Base-by-base conservation (phyloP, 2,888 invertebrate genomes). In the Trichopria drosophilae region DNA sequence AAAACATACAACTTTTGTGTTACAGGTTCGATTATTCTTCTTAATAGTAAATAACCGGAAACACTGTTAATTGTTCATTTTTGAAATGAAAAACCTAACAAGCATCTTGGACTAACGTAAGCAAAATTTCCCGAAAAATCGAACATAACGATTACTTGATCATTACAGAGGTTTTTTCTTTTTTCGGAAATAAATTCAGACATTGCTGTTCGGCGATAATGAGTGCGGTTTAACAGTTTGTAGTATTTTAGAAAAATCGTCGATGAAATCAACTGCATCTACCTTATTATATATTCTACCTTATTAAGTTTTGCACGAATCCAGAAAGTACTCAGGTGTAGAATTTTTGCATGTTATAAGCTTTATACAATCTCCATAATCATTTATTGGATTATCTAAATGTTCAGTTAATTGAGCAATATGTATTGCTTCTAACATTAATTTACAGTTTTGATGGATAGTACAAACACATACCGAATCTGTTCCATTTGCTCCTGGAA, bases 341-440 rank as follows among this genome's bases (percentile, higher is more conserved):
- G 36, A 20, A 19, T 16, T n/a, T n/a, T n/a, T n/a, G n/a, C n/a
- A 18, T 23, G 15, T 26, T 26, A 39, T 39, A 7, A 23, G 26
- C n/a, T 39, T 39, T 15, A 39, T 24, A 24, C 39, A 39, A 39
- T 39, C 24, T 39, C 26, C 26, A 24, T 39, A 39, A 34, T 34
- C n/a, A 16, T 3, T 19, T 16, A 34, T 34, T 34, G 34, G 34
- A 16, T 19, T 34, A 13, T 19, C 10, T 10, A 19, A 34, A 15
- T 34, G 18, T 34, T 34, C 19, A 7, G 34, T 34, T n/a, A 34
- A 34, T 3, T 15, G 10, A 10, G 7, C 15, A 9, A 34, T 12
- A 34, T 34, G 18, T 34, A 34, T 34, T 13, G 34, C 18, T 19
- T 34, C 18, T 16, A 34, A 20, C 34, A 34, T 34, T n/a, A 34